Evolutionary conservation across 2,888 invertebrate species (phyloP).

Genomic region (Cyclophora albipunctata): DNA sequence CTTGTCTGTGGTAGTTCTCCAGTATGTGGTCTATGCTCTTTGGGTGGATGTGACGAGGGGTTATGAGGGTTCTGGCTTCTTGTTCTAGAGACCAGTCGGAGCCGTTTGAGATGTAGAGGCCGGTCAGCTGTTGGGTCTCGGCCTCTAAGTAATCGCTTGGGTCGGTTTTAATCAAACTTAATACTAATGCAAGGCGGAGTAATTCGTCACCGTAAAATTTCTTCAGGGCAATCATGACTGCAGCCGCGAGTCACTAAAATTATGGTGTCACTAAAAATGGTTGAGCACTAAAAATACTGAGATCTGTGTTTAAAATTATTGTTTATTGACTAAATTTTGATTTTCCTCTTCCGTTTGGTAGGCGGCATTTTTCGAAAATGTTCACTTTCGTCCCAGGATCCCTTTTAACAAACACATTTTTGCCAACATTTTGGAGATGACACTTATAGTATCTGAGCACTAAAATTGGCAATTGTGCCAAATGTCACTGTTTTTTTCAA

Average conservation of each 20-base stretch:
- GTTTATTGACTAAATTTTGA: slow-evolving; percentile 28
- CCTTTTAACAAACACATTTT: slow-evolving; percentile 30
- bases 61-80: slow-evolving; percentile 70
- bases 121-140: slow-evolving; percentile 66
- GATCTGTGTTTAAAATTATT: slow-evolving; percentile 42
- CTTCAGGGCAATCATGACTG: slow-evolving; percentile 84
- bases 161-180: slow-evolving; percentile 86
- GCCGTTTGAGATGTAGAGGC: slow-evolving; percentile 78
- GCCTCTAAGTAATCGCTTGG: slow-evolving; percentile 81
- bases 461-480: slow-evolving; percentile 20
- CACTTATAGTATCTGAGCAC: slow-evolving; percentile 32
- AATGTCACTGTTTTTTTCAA: slow-evolving; percentile 1
- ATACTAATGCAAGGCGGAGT: slow-evolving; percentile 85
- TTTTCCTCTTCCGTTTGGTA: slow-evolving; percentile 63
- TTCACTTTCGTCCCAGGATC: slow-evolving; percentile 40
- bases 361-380: slow-evolving; percentile 46
- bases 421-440: slow-evolving; percentile 27
- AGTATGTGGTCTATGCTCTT: slow-evolving; percentile 82
- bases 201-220: slow-evolving; percentile 89
- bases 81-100: slow-evolving; percentile 80
- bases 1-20: slow-evolving; percentile 81
- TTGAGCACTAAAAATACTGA: slow-evolving; percentile 63
- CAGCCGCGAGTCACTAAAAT: slow-evolving; percentile 6
- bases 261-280: slow-evolving; percentile 11
- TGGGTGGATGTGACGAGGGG: slow-evolving; percentile 80